Evolutionary conservation across 2,113 vertebrate genomes (phyloP), one percentile per base, ranked within the genome.

Genomic region (Heterotis niloticus): DNA sequence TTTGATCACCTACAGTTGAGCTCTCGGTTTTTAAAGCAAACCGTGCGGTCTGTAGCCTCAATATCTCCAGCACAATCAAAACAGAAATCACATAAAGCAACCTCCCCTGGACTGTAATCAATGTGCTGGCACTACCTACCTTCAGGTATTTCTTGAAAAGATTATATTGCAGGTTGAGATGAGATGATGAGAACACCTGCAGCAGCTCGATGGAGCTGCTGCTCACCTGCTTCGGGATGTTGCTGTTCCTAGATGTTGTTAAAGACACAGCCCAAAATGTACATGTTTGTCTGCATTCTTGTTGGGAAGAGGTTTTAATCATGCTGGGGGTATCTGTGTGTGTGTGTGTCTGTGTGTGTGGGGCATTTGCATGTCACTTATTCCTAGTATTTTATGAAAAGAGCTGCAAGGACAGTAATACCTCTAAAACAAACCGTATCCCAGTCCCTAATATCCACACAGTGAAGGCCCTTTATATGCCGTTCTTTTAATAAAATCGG

Each of bases 251-350:
- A 26, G 52, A 26, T 10, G 24, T 17, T 74, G 74, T 76, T 65
- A 69, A 67, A 62, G 75, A 20, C 34, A 44, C 34, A 44, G 34
- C 7, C 7, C 34, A 44, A 44, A 4, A 7, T 44, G 34, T 44
- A 7, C 3, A 44, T 44, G 7, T 44, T 44, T 44, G 34, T 44
- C 34, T 44, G 7, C 34, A 44, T 44, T 44, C 34, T 44, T 44
- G 2, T 44, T 7, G n/a, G n/a, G n/a, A n/a, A n/a, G n/a, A n/a
- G n/a, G n/a, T n/a, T n/a, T n/a, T n/a, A n/a, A n/a, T n/a, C n/a
- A n/a, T n/a, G 2, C 78, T 78, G 79, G 23, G 51, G 62, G 79
- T 74, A 77, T 84, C 77, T 75, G 64, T 64, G 20, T 69, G n/a
- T 70, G 44, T 44, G 64, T 69, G 28, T 77, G 69, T 74, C 52